Base-by-base conservation (phyloP, 2,888 invertebrate species). In the Leptinotarsa rubiginosa region DNA sequence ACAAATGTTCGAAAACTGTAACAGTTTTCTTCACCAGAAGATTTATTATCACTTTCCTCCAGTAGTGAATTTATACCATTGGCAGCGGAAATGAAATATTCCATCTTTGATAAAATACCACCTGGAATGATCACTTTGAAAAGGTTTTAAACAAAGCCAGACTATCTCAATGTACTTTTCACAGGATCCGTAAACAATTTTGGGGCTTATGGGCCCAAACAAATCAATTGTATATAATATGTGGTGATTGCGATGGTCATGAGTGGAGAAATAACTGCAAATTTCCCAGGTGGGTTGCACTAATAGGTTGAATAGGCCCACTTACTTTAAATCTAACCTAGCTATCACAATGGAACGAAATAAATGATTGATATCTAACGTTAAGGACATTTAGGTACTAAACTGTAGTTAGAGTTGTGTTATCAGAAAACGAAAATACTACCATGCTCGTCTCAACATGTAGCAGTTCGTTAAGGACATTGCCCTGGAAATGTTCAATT, bases 11-110 rank as follows among this genome's bases (percentile, higher is more conserved):
- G 20, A 20, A 20, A 54, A 54, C 54, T 54, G 12, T 54, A 5
- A 54, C 15, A 54, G 54, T 54, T n/a, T n/a, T 4, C 54, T 54
- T 54, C 54, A 54, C 54, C 54, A 54, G 54, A 5, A n/a, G 54
- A 54, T n/a, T 3, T 54, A 18, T 16, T 2, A 16, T 3, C 54
- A 54, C 18, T 54, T 54, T 54, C n/a, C 18, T 54, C 13, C 54
- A n/a, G 3, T 18, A n/a, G 54, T 18, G n/a, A 54, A 18, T 12
- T 7, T 18, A n/a, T 54, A 16, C 18, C n/a, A 54, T 54, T 54
- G 1, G 54, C 2, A 54, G 54, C 54, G 18, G 5, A 54, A 54
- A 18, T 18, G 54, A 54, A 54, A 54, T 12, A 54, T 54, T 1
- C 13, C 54, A 2, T 16, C 16, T 1, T n/a, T 7, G 15, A 4